A percentile compares a stretch with the other conserved stretches of the same genome.
phyloP scores from a whole-genome alignment of 2,113 vertebrate species.

The Danio rerio region GRCz12tu NC_133182.1:17812501-17813000 shows the following conservation, averaged over 20 bases:
- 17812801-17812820: neutral
- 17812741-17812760: neutral
- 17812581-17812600: neutral
- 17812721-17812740: neutral
- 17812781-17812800: neutral
- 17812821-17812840: too few species aligned
- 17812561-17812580: neutral
- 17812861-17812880: too few species aligned
- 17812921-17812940: too few species aligned
- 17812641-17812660: neutral
- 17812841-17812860: too few species aligned
- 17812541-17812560: slow-evolving; percentile 19
- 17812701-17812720: neutral
- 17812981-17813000: too few species aligned
- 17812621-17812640: slow-evolving; percentile 2
- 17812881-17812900: too few species aligned
- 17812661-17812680: slow-evolving; percentile 9
- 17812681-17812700: neutral
- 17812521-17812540: slow-evolving; percentile 28
- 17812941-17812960: too few species aligned
- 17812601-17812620: slow-evolving; percentile 1
- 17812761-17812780: neutral
- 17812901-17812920: too few species aligned
- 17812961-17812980: too few species aligned
- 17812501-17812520: slow-evolving; percentile 7